A percentile compares a stretch with the other conserved stretches of the same genome.
Conservation (phyloP, 1,140 invertebrate species). For the Drosophila varians region DNA sequence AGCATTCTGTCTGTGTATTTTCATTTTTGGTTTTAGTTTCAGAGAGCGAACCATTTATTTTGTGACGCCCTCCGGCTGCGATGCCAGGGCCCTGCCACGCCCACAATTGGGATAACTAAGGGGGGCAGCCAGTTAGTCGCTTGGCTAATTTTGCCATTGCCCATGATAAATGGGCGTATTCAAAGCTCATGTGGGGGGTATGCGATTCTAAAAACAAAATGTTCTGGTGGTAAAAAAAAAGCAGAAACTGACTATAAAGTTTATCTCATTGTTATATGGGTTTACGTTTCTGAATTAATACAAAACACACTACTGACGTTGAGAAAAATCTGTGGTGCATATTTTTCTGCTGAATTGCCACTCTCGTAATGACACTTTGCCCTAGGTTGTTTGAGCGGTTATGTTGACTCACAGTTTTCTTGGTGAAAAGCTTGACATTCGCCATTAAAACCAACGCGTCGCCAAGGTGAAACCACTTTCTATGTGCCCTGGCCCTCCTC, state of each 20-base stretch:
- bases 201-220: neutral
- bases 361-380: conserved; percentile 39
- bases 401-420: conserved; percentile 28
- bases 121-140: conserved; percentile 24
- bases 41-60: conserved; percentile 51
- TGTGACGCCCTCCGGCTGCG: conserved; percentile 32
- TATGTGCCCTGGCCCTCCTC: conserved; percentile 7
- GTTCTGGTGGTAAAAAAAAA: neutral
- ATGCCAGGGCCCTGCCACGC: conserved; percentile 21
- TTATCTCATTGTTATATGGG: no score
- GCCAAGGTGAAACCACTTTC: conserved; percentile 42
- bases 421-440: conserved; percentile 44
- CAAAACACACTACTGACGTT: no score
- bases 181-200: conserved; percentile 18
- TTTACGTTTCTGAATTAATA: neutral
- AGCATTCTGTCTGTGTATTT: neutral
- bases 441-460: conserved; percentile 48
- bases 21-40: conserved; percentile 6
- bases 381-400: conserved; percentile 40
- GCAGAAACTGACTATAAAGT: neutral
- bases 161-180: conserved; percentile 67
- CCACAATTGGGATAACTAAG: conserved; percentile 22
- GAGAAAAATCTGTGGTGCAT: neutral
- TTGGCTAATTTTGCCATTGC: conserved; percentile 54
- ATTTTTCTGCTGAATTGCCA: conserved; percentile 20